phyloP scores from a whole-genome alignment of 2,888 invertebrate species.

The Bugula neritina region DNA sequence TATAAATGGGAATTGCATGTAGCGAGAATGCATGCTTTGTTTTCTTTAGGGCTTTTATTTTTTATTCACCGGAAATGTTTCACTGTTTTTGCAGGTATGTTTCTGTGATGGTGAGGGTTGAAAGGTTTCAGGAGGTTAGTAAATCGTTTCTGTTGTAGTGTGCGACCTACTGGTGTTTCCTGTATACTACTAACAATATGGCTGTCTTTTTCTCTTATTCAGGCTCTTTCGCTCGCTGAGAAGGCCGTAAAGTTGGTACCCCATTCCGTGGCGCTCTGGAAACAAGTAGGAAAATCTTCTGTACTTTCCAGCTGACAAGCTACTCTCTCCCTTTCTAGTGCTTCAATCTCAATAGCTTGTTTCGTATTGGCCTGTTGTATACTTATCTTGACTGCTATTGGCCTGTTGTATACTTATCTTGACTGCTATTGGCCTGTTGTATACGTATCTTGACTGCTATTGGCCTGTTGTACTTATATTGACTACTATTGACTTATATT shows the following conservation, averaged over 20 bases:
- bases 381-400: too few species aligned
- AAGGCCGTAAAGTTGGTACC: slow-evolving; percentile 39
- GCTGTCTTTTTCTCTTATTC: background rate
- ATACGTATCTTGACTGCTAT: too few species aligned
- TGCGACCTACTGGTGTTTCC: too few species aligned
- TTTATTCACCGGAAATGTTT: background rate
- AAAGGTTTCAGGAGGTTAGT: slow-evolving; percentile 4
- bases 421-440: too few species aligned
- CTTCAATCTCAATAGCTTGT: background rate
- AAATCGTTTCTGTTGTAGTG: background rate
- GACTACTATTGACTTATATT: too few species aligned
- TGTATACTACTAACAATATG: background rate
- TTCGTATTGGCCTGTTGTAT: too few species aligned
- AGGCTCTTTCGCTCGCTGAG: background rate
- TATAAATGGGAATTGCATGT: too few species aligned
- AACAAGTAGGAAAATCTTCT: slow-evolving; percentile 40
- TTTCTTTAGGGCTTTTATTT: too few species aligned
- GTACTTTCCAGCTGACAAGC: background rate
- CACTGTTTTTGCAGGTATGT: slow-evolving; percentile 1
- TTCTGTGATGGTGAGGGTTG: background rate
- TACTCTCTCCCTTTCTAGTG: background rate
- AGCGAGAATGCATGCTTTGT: too few species aligned
- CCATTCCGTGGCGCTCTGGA: slow-evolving; percentile 41
- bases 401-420: too few species aligned
- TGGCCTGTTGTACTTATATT: too few species aligned